phyloP scores from a whole-genome alignment of 2,797 vertebrate species.

The Sarcophilus harrisii region DNA sequence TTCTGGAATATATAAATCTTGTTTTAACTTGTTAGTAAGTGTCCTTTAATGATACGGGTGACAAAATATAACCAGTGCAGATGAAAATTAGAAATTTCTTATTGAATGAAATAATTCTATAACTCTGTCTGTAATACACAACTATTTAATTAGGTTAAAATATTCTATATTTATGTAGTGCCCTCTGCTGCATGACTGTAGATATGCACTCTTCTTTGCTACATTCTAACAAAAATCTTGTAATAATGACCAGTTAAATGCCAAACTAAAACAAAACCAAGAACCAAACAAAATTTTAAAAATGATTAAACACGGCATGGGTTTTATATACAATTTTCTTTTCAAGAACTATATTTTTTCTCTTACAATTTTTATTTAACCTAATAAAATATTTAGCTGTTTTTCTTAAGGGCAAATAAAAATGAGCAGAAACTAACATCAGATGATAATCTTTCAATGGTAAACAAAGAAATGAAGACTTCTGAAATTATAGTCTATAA shows the following conservation, averaged over 20 bases:
- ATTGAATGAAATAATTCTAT: not conserved
- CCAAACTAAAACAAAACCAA: not conserved
- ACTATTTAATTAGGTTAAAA: slow-evolving; percentile 33
- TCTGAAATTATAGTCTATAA: not conserved
- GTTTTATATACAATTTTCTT: not conserved
- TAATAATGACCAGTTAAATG: not conserved
- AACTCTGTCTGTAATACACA: slow-evolving; percentile 40
- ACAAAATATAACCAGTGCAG: not conserved
- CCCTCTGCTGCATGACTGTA: slow-evolving; percentile 49
- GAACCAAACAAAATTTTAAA: not conserved
- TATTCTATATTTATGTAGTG: slow-evolving; percentile 31
- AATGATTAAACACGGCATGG: not conserved
- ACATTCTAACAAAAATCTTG: not conserved
- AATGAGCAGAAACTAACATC: not conserved
- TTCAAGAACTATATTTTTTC: not conserved
- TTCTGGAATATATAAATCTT: not conserved
- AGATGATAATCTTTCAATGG: not conserved
- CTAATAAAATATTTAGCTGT: slow-evolving; percentile 27
- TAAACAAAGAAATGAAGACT: not conserved
- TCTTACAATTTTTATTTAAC: not conserved
- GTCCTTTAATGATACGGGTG: not conserved
- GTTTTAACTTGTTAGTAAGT: not conserved
- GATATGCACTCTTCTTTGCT: not conserved
- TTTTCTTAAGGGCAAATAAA: slow-evolving; percentile 11
- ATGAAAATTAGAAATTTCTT: not conserved